Evolutionary conservation across 2,888 invertebrate species (phyloP).

Genomic region (Campoplex nolae): DNA sequence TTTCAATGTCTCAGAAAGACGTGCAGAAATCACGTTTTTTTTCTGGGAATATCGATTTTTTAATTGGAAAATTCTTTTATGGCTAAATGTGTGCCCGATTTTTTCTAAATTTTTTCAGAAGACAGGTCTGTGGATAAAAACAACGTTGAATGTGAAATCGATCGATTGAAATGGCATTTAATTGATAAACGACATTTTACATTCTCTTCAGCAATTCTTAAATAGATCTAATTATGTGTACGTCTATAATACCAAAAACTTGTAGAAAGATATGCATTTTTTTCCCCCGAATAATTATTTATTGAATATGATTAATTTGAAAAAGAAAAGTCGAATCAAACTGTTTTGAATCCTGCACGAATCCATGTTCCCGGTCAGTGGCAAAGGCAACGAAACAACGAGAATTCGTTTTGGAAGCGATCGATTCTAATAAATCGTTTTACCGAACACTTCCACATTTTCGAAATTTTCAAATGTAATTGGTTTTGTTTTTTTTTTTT

Average conservation of each 20-base stretch:
- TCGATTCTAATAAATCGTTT: neutral
- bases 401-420: neutral
- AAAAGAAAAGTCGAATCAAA: neutral
- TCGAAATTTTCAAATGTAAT: neutral
- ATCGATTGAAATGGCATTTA: neutral
- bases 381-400: neutral
- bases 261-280: slow-evolving; percentile 12
- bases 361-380: neutral
- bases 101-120: neutral
- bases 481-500: too few species aligned
- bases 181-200: neutral
- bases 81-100: neutral
- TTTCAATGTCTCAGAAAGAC: neutral
- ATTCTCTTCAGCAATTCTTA: neutral
- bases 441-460: neutral
- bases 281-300: slow-evolving; percentile 5
- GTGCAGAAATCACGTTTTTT: neutral
- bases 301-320: slow-evolving; percentile 13
- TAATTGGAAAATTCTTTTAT: neutral
- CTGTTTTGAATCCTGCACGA: slow-evolving; percentile 1
- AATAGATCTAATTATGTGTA: slow-evolving; percentile 1
- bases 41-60: neutral
- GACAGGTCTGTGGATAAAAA: neutral
- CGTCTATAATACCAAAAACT: slow-evolving; percentile 8
- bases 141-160: neutral